These are phyloP conservation scores for Muscina levida DNA, from an alignment of 2,888 invertebrate genomes.

Conservation along the genomic window DNA sequence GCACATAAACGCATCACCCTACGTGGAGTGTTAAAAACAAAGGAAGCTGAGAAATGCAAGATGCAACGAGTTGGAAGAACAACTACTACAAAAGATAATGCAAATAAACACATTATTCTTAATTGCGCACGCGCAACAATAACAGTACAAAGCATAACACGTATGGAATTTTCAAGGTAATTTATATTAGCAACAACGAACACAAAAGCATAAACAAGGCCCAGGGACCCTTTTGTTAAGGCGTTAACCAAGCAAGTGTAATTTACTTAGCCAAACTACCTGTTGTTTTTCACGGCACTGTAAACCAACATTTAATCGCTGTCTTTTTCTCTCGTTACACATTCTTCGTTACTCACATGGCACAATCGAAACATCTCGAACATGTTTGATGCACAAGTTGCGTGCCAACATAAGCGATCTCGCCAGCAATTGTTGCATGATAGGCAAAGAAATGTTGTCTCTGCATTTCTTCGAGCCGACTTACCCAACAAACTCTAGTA, in stretches of 20 bases:
- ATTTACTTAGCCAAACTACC: background rate
- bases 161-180: conserved; percentile 49
- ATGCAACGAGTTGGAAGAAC: conserved; percentile 1
- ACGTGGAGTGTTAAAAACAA: no score
- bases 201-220: conserved; percentile 33
- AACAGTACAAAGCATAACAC: conserved; percentile 48
- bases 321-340: no score
- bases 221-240: conserved; percentile 53
- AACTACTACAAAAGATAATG: conserved; percentile 22
- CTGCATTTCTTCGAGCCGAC: conserved; percentile 66
- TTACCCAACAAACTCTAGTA: conserved; percentile 60
- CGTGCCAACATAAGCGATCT: conserved; percentile 28
- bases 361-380: conserved; percentile 49
- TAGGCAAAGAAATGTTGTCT: conserved; percentile 36
- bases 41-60: no score
- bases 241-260: conserved; percentile 32
- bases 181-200: conserved; percentile 32
- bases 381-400: conserved; percentile 42
- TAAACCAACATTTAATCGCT: no score
- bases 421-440: conserved; percentile 33
- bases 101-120: conserved; percentile 69
- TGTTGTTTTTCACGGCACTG: no score
- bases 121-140: conserved; percentile 59
- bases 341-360: conserved; percentile 1
- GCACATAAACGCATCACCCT: no score